Evolutionary conservation across 2,113 vertebrate genomes (phyloP).

Genomic region (Dasyurus viverrinus): DNA sequence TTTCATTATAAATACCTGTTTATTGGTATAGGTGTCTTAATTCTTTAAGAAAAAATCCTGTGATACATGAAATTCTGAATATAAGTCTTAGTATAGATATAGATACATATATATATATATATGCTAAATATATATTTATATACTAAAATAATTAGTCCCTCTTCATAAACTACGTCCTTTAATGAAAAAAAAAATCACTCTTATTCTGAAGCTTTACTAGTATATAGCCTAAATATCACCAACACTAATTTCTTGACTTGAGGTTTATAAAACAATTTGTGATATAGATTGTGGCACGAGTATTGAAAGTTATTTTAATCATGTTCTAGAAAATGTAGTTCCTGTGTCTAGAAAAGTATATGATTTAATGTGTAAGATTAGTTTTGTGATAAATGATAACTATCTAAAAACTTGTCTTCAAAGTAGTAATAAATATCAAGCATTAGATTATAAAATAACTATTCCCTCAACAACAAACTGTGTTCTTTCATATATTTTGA

Average conservation of each 20-base stretch:
- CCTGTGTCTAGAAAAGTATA: background rate
- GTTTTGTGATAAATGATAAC: constrained; percentile 27
- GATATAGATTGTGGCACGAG: background rate
- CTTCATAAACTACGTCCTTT: background rate
- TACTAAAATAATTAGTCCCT: background rate
- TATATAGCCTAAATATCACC: background rate
- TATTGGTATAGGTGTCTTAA: background rate
- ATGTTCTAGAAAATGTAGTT: background rate
- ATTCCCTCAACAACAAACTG: constrained; percentile 13
- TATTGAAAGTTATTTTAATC: background rate
- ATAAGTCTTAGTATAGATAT: background rate
- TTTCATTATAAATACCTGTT: background rate
- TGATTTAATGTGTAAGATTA: background rate
- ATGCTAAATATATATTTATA: no score
- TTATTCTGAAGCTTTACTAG: background rate
- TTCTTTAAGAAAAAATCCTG: background rate
- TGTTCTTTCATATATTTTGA: background rate
- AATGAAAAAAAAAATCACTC: background rate
- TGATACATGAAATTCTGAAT: background rate
- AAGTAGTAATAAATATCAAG: constrained; percentile 7
- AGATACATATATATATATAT: no score
- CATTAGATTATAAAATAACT: background rate
- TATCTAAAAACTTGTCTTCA: constrained; percentile 22
- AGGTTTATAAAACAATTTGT: background rate
- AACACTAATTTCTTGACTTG: constrained; percentile 7